Evolutionary conservation across 2,113 vertebrate genomes (phyloP).

Genomic region (Ammodytes marinus): DNA sequence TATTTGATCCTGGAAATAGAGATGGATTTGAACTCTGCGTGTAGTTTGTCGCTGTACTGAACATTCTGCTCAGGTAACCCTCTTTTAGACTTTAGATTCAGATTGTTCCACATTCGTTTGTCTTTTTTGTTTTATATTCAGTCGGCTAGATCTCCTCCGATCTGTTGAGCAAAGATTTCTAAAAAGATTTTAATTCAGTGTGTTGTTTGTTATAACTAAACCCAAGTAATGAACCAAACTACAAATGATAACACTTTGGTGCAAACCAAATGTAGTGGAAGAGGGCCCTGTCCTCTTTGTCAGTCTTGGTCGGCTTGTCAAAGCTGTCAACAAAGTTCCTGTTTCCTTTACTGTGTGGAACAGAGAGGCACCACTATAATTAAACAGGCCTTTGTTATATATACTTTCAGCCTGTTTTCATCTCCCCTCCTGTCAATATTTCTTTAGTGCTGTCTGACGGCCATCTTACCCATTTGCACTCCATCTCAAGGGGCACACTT

Average conservation of each 20-base stretch:
- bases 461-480: slow-evolving; percentile 12
- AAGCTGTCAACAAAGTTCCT: slow-evolving; percentile 26
- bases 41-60: slow-evolving; percentile 11
- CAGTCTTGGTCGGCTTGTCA: slow-evolving; percentile 25
- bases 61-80: slow-evolving; percentile 69
- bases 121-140: slow-evolving; percentile 1
- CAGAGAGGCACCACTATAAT: slow-evolving; percentile 39
- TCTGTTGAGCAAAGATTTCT: slow-evolving; percentile 14
- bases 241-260: neutral
- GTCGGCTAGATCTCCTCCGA: slow-evolving; percentile 21
- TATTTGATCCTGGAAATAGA: neutral
- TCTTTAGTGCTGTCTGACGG: neutral
- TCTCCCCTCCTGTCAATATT: neutral
- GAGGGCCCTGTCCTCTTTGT: slow-evolving; percentile 9
- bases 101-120: slow-evolving; percentile 13
- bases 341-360: slow-evolving; percentile 29
- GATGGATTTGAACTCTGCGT: neutral
- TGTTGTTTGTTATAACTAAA: neutral
- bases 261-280: slow-evolving; percentile 21
- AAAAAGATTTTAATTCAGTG: neutral
- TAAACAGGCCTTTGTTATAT: slow-evolving; percentile 19
- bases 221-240: slow-evolving; percentile 5
- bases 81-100: slow-evolving; percentile 14
- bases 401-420: slow-evolving; percentile 11
- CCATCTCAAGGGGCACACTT: neutral